Base-by-base conservation (phyloP, 1,140 invertebrate species). In the Eumaeus atala region DNA sequence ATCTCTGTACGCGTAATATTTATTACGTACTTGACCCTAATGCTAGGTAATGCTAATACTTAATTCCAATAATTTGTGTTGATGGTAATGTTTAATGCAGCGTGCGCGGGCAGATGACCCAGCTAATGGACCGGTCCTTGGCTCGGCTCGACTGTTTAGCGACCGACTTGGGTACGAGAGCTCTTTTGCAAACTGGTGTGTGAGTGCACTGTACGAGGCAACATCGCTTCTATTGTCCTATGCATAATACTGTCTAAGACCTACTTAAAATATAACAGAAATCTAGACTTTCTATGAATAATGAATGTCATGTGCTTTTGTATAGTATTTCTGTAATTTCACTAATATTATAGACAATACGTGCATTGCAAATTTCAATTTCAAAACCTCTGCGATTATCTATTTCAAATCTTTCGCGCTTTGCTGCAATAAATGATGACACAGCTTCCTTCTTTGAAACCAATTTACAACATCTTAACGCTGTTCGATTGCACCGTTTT, bases 111-210 rank as follows among this genome's bases (percentile, higher is more conserved):
- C 44, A 62, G 67, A 73, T 67, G 66, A 72, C 58, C 65, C 60
- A 59, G 58, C 62, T 72, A 72, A 67, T 64, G 60, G 60, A 68
- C 62, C 58, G 61, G 51, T 63, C 64, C 52, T 55, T 56, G 48
- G 58, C 61, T 55, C 56, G 62, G 51, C 56, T 49, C 35, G 60
- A 47, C 48, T 62, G 67, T 63, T 60, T 64, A 60, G 64, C 63
- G 66, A 66, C 68, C 66, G 66, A 66, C 67, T 76, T 67, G 59
- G 56, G 57, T 61, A 65, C 59, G 72, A 73, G 68, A 66, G 64
- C 67, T 74, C 72, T 77, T 75, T 74, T 59, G 63, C 69, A 77
- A 79, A 82, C 76, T 70, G 70, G 69, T 77, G 73, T 72, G 49
- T 59, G 59, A 67, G 56, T 58, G 66, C 61, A 66, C 56, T 56